Conservation (phyloP, 1,140 invertebrate species). For the Drosophila setifemur region DNA sequence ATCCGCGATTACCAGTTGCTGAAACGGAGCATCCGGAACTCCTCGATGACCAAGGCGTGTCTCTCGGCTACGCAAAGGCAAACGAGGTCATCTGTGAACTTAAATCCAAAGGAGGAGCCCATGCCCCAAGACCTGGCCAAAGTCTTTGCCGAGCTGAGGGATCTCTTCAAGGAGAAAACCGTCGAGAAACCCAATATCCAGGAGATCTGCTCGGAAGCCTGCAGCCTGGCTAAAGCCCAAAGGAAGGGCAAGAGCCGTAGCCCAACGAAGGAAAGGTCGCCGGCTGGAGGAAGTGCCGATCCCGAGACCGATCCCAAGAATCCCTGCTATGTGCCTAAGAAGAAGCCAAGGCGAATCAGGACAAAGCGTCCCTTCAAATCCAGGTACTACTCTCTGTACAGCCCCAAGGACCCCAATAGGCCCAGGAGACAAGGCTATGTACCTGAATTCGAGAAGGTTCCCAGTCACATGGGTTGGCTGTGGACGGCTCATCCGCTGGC, state of each 20-base stretch:
- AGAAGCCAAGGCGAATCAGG: not conserved
- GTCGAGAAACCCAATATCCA: not conserved
- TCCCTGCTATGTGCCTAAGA: not conserved
- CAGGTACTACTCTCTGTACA: constrained; percentile 24
- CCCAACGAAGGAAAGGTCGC: too few species aligned
- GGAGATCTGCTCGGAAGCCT: constrained; percentile 55
- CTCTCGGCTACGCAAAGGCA: not conserved
- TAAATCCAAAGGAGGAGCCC: not conserved
- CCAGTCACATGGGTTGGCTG: constrained; percentile 80
- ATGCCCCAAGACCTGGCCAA: constrained; percentile 30
- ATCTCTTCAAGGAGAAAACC: constrained; percentile 36
- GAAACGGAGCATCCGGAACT: constrained; percentile 34
- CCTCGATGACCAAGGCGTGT: not conserved
- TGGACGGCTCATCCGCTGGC: constrained; percentile 63
- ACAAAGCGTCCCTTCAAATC: constrained; percentile 19
- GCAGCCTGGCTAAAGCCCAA: constrained; percentile 10
- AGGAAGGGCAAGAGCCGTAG: constrained; percentile 1
- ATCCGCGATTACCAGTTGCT: constrained; percentile 36
- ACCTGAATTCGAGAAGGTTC: constrained; percentile 39
- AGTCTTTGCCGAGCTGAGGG: constrained; percentile 59
- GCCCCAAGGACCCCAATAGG: not conserved
- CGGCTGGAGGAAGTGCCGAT: not conserved
- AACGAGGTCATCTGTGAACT: not conserved
- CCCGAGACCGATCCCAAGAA: not conserved
- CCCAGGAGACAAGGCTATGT: constrained; percentile 4